Base-by-base conservation (phyloP, 2,113 vertebrate species). In the Callospermophilus lateralis region DNA sequence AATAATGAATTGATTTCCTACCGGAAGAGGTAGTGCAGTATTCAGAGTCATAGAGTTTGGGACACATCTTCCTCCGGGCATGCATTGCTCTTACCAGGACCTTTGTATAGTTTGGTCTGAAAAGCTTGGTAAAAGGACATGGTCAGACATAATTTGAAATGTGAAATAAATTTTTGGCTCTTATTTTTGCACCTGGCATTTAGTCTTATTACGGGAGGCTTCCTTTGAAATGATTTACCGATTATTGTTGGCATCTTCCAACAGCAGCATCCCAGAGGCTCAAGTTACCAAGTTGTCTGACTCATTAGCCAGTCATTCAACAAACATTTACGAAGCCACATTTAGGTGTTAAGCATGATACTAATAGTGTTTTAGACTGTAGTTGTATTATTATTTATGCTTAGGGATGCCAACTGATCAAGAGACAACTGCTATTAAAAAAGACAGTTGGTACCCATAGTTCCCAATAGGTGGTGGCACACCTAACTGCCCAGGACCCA, bases 71-170 rank as follows among this genome's bases (percentile, higher is more conserved):
- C 17, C 37, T 70, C 45, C n/a, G 65, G 65, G 34, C 12, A 12
- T 20, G 13, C 1, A 0, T 0, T 19, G 34, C 7, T 30, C 3
- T 45, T 45, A 34, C 28, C 13, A 8, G 19, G 28, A 10, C 37
- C 32, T 84, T 26, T 42, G 32, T 8, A 55, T 26, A 53, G 51
- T 76, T 84, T 53, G 45, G 1, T 58, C 53, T 79, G 28, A 19
- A 17, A 51, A 51, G 30, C 24, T 12, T 39, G 12, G 34, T 32
- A 48, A 34, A 12, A 91, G 55, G 48, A 53, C 11, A 24, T 16
- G 19, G n/a, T n/a, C 42, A 77, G 68, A 63, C 17, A 22, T 39
- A 24, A 73, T 42, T 34, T 26, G 48, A 84, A 42, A 88, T 55
- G 26, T 37, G 7, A 92, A 65, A 55, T 85, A 51, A 84, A 48